Evolutionary conservation across 2,888 invertebrate genomes (phyloP).

Genomic region (Rhagophthalmus giganteus): DNA sequence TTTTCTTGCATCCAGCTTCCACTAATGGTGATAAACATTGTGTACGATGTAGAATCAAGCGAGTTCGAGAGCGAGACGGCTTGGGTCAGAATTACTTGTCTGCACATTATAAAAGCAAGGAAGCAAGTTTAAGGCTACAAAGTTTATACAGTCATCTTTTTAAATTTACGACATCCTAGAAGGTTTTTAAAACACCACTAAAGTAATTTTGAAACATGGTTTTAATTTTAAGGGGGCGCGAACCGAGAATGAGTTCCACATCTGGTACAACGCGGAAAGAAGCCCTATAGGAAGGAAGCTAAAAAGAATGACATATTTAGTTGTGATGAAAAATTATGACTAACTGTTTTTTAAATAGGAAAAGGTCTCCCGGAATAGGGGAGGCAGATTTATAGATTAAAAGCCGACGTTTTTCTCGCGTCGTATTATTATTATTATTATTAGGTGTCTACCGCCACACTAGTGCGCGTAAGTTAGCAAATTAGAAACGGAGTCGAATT

Average conservation of each 20-base stretch:
- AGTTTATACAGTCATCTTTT: constrained; percentile 55
- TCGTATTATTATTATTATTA: no score
- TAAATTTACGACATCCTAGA: constrained; percentile 55
- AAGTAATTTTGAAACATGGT: constrained; percentile 56
- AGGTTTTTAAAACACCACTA: constrained; percentile 54
- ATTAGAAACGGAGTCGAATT: no score
- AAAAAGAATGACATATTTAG: constrained; percentile 33
- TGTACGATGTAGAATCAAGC: constrained; percentile 51
- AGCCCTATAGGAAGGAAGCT: constrained; percentile 29
- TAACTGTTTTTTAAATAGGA: constrained; percentile 13
- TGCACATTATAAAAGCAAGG: constrained; percentile 37
- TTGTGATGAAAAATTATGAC: constrained; percentile 27
- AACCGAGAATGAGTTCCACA: constrained; percentile 30
- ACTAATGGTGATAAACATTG: constrained; percentile 58
- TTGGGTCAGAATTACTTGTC: constrained; percentile 36
- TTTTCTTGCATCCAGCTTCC: constrained; percentile 51
- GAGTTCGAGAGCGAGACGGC: constrained; percentile 42
- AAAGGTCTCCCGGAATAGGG: constrained; percentile 1
- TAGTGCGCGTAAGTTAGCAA: no score
- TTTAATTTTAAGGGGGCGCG: constrained; percentile 52
- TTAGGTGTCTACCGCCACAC: no score
- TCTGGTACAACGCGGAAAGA: constrained; percentile 32
- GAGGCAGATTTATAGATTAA: constrained; percentile 2
- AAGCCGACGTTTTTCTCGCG: constrained; percentile 21
- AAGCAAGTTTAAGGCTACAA: constrained; percentile 48